Evolutionary conservation across 2,888 invertebrate species (phyloP).

Genomic region (Leptinotarsa tumamoca): DNA sequence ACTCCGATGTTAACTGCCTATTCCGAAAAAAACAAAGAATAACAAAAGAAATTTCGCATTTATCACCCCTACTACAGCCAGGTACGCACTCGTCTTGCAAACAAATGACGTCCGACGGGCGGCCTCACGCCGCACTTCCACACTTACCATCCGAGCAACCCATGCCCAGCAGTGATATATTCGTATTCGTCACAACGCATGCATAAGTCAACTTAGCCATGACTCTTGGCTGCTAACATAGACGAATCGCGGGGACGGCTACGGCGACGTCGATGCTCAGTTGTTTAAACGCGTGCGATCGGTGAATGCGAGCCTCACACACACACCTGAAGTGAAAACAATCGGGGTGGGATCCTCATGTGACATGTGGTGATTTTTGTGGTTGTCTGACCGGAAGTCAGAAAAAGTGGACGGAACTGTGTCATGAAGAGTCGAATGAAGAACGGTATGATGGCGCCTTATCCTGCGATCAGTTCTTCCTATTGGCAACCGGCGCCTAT

Average conservation of each 20-base stretch:
- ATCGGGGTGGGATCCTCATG: constrained; percentile 28
- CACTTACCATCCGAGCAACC: constrained; percentile 39
- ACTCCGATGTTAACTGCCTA: not conserved
- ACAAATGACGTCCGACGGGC: constrained; percentile 48
- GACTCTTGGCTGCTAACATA: constrained; percentile 45
- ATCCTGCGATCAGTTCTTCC: constrained; percentile 85
- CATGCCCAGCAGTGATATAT: constrained; percentile 53
- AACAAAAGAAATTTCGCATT: not conserved
- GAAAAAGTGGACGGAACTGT: constrained; percentile 38
- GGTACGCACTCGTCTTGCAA: constrained; percentile 42
- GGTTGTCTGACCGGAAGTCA: constrained; percentile 30
- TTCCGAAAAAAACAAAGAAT: not conserved
- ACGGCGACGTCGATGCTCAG: constrained; percentile 34
- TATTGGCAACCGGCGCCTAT: constrained; percentile 87
- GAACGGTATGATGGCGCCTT: constrained; percentile 59
- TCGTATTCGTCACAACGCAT: constrained; percentile 63
- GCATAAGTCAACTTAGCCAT: constrained; percentile 55
- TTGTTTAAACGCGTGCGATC: constrained; percentile 24
- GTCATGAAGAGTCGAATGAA: constrained; percentile 64
- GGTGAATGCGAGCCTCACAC: constrained; percentile 24
- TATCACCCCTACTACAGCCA: constrained; percentile 29
- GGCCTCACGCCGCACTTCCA: constrained; percentile 47
- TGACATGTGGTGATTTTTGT: constrained; percentile 38
- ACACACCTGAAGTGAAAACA: constrained; percentile 22
- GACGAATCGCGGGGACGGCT: constrained; percentile 55